Conservation (phyloP, 2,888 invertebrate species). For the Luperina nickerlii region DNA sequence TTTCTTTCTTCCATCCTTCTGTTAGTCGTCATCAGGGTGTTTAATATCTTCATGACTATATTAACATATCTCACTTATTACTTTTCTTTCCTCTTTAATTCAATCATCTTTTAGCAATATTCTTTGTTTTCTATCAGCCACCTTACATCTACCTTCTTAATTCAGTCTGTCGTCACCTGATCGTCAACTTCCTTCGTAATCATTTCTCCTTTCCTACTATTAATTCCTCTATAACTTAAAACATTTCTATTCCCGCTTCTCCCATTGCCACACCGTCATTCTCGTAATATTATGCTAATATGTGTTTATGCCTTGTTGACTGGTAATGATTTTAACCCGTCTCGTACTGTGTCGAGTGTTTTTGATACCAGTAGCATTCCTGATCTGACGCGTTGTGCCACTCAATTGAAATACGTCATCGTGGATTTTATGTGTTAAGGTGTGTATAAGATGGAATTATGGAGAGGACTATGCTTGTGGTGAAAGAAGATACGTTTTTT, state of each 20-base stretch:
- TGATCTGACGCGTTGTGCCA: slow-evolving; percentile 56
- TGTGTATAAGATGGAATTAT: slow-evolving; percentile 16
- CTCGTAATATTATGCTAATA: slow-evolving; percentile 66
- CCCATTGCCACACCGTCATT: slow-evolving; percentile 36
- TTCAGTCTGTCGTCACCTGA: not conserved
- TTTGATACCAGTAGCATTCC: slow-evolving; percentile 69
- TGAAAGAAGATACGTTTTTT: not conserved
- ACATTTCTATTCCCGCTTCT: slow-evolving; percentile 22
- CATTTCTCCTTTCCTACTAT: not conserved
- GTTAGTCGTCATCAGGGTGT: not conserved
- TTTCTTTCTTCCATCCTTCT: not conserved
- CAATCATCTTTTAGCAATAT: too few relatives aligned
- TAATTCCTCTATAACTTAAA: not conserved
- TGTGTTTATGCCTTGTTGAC: slow-evolving; percentile 65
- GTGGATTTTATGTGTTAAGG: slow-evolving; percentile 46
- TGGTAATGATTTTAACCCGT: slow-evolving; percentile 61
- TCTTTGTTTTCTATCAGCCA: not conserved
- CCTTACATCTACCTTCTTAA: not conserved
- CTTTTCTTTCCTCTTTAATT: not conserved
- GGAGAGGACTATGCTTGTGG: not conserved
- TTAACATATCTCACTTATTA: not conserved
- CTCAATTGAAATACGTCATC: slow-evolving; percentile 56
- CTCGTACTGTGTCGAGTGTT: slow-evolving; percentile 61
- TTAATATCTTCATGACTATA: not conserved
- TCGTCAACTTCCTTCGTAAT: not conserved